Conservation (phyloP, 1,140 invertebrate genomes). For the Brachionus rubens region DNA sequence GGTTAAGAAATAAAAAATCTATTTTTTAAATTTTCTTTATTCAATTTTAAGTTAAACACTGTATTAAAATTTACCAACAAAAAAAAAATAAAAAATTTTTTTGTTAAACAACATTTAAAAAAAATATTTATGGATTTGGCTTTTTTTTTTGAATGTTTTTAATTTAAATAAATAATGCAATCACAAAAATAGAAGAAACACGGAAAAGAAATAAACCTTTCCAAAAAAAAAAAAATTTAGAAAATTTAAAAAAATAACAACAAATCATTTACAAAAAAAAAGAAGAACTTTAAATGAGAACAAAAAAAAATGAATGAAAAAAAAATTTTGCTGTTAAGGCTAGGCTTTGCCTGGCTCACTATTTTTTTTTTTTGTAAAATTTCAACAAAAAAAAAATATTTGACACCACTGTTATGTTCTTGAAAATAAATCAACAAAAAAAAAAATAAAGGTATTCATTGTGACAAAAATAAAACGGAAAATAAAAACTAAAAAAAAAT, state of each 20-base stretch:
- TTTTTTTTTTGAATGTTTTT: background rate
- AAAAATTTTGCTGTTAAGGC: constrained; percentile 22
- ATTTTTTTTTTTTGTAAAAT: background rate
- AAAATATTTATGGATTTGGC: constrained; percentile 2
- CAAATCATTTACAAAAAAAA: background rate
- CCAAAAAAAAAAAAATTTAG: too few species aligned
- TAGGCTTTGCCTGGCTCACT: background rate
- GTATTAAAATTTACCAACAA: constrained; percentile 36
- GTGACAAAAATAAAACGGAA: background rate
- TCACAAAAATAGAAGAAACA: constrained; percentile 17
- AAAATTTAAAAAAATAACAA: background rate
- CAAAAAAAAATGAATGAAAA: background rate
- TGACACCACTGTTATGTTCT: constrained; percentile 34
- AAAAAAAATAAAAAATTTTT: constrained; percentile 7
- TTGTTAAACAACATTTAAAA: constrained; percentile 17
- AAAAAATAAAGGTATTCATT: background rate
- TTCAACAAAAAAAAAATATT: constrained; percentile 20
- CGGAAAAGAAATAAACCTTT: too few species aligned
- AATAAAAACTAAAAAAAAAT: constrained; percentile 18
- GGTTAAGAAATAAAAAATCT: background rate
- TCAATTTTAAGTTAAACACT: constrained; percentile 25
- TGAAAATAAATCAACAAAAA: background rate
- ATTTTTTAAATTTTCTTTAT: constrained; percentile 20
- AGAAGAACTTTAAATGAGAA: too few species aligned
- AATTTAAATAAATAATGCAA: constrained; percentile 31